A percentile compares a stretch with the other conserved stretches of the same genome.
phyloP scores from a whole-genome alignment of 2,888 invertebrate genomes.

The Machimus atricapillus region DNA sequence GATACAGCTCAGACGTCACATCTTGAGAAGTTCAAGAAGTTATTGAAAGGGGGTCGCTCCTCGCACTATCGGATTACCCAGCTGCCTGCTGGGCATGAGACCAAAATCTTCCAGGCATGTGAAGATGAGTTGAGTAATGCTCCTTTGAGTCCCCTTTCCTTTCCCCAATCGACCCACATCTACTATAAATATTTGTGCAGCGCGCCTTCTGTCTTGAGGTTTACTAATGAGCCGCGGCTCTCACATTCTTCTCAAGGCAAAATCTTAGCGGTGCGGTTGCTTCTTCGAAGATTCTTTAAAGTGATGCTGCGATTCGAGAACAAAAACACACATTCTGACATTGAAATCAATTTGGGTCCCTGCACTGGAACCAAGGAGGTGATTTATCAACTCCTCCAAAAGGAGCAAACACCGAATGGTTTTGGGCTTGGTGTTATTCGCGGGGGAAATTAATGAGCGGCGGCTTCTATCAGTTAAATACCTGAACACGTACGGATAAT shows the following conservation, averaged over 20 bases:
- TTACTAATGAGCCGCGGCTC: background rate
- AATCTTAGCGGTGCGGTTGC: background rate
- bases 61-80: background rate
- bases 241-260: background rate
- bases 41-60: background rate
- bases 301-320: background rate
- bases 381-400: slow-evolving; percentile 36
- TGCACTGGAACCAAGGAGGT: background rate
- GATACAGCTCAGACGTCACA: slow-evolving; percentile 2
- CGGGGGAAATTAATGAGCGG: slow-evolving; percentile 38
- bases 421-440: slow-evolving; percentile 11
- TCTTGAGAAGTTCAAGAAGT: slow-evolving; percentile 20
- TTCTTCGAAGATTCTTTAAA: background rate
- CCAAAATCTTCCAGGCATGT: background rate
- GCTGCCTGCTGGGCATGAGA: background rate
- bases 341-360: slow-evolving; percentile 32
- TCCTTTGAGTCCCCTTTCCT: background rate
- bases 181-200: background rate
- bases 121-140: background rate
- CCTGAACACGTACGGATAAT: slow-evolving; percentile 46
- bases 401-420: slow-evolving; percentile 5
- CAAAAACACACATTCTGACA: slow-evolving; percentile 34
- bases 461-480: slow-evolving; percentile 43
- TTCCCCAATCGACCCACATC: background rate
- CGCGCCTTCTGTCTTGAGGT: background rate